Percentiles rank a stretch among this genome's conserved stretches.
Evolutionary conservation across 2,888 invertebrate genomes (phyloP).

Genomic region (Lasius platythorax): DNA sequence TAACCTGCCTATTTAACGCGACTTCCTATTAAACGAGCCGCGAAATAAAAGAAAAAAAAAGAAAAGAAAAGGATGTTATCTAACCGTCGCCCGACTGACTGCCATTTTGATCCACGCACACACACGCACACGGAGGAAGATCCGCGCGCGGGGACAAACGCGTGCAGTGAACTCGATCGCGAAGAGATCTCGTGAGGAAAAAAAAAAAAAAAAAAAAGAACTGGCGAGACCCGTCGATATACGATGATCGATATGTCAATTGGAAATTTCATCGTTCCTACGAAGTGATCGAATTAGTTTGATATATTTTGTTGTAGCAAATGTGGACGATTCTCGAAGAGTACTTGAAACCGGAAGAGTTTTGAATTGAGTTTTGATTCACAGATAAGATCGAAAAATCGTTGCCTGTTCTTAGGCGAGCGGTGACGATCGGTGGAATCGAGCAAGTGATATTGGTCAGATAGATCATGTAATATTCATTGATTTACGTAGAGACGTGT

Average conservation of each 20-base stretch:
- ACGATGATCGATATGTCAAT: background rate
- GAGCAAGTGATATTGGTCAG: background rate
- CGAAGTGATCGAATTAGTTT: background rate
- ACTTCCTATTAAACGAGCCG: conserved; percentile 42
- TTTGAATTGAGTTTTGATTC: background rate
- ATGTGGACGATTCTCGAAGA: background rate
- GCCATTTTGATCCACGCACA: conserved; percentile 72
- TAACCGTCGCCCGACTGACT: conserved; percentile 63
- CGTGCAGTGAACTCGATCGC: background rate
- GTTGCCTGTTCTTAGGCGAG: background rate
- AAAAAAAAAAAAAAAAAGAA: background rate
- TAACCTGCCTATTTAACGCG: background rate
- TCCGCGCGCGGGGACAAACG: background rate
- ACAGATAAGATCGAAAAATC: background rate
- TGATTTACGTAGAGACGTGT: background rate
- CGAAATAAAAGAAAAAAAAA: background rate
- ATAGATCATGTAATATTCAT: background rate
- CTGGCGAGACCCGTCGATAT: background rate
- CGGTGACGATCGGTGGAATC: background rate
- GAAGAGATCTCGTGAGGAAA: background rate
- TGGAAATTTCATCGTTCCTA: background rate
- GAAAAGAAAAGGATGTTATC: conserved; percentile 59
- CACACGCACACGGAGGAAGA: background rate
- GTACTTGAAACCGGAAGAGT: background rate
- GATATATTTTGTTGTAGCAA: background rate